These are phyloP conservation scores for Nesidiocoris tenuis DNA, from an alignment of 2,888 invertebrate genomes.

Conservation along the genomic window DNA sequence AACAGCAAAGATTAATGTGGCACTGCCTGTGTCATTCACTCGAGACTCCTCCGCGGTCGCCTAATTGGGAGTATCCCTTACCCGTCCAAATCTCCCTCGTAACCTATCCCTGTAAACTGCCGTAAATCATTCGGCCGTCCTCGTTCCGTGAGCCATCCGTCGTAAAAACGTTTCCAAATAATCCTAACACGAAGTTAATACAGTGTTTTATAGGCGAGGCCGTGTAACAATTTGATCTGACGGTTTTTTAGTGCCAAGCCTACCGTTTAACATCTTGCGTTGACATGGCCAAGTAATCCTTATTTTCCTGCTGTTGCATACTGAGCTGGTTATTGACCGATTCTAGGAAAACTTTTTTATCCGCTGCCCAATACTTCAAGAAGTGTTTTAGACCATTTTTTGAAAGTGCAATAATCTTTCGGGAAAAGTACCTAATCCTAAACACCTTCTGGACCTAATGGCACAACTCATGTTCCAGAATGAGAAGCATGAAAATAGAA, in stretches of 20 bases:
- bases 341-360: no score
- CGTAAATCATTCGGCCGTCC: constrained; percentile 31
- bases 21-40: constrained; percentile 39
- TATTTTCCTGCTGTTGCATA: no score
- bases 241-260: not conserved
- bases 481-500: no score
- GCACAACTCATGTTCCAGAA: no score
- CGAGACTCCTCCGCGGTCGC: constrained; percentile 26
- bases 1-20: constrained; percentile 34
- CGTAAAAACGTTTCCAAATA: constrained; percentile 34
- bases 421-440: no score
- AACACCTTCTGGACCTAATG: no score
- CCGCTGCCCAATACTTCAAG: no score
- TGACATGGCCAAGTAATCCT: no score
- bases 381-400: no score
- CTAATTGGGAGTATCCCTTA: constrained; percentile 17
- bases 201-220: constrained; percentile 23
- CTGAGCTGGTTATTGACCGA: no score
- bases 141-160: not conserved
- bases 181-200: constrained; percentile 35
- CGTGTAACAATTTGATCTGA: constrained; percentile 26
- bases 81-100: constrained; percentile 6
- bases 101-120: constrained; percentile 30
- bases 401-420: no score
- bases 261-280: not conserved